phyloP scores from a whole-genome alignment of 2,113 vertebrate genomes.

The Tor tambroides region DNA sequence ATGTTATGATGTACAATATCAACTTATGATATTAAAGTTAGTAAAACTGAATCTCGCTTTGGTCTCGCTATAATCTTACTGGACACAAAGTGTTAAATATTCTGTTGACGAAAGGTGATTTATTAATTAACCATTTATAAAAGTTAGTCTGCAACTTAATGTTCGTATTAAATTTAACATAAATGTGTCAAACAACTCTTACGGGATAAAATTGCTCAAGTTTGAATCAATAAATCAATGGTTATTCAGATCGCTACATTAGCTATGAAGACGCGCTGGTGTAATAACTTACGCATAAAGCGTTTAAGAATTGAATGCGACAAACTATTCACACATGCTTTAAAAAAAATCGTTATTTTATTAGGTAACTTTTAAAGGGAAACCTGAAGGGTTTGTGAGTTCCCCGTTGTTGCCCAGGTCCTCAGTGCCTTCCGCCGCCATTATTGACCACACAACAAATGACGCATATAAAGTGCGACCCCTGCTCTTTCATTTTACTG shows the following conservation, averaged over 20 bases:
- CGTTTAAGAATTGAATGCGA: neutral
- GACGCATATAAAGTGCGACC: slow-evolving; percentile 68
- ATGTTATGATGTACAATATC: neutral
- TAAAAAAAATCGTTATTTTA: neutral
- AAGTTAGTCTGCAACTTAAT: neutral
- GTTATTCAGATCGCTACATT: neutral
- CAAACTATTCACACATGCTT: neutral
- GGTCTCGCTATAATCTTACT: neutral
- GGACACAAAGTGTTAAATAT: neutral
- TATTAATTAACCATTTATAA: neutral
- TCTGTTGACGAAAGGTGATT: neutral
- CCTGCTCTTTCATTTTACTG: neutral
- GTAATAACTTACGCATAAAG: neutral
- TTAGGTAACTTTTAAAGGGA: neutral
- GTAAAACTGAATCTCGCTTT: neutral
- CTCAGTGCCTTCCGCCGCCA: slow-evolving; percentile 75
- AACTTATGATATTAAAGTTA: neutral
- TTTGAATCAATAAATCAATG: neutral
- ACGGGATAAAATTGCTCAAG: neutral
- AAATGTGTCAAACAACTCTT: neutral
- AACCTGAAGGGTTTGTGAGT: slow-evolving; percentile 68
- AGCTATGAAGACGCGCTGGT: neutral
- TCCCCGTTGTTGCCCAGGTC: slow-evolving; percentile 70
- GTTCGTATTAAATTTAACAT: neutral
- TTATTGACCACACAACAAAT: slow-evolving; percentile 58